Conservation (phyloP, 1,140 invertebrate species). For the Lamellibrachia luymesi region DNA sequence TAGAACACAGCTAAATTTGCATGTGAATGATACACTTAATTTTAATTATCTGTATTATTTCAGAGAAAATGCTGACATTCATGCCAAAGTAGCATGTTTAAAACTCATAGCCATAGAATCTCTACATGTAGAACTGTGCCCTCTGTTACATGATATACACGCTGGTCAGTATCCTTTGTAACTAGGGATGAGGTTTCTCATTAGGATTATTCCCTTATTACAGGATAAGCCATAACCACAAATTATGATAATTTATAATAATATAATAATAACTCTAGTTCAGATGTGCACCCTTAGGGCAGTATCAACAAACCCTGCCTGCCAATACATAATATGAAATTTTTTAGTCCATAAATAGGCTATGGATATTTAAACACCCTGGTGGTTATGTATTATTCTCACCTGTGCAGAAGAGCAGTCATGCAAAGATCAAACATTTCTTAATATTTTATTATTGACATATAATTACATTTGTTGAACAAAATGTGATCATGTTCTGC, state of each 20-base stretch:
- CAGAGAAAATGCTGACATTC: no score
- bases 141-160: no score
- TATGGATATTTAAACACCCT: neutral
- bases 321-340: neutral
- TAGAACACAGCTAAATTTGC: neutral
- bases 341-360: neutral
- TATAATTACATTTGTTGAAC: no score
- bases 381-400: neutral
- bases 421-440: no score
- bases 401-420: neutral
- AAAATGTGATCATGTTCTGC: no score
- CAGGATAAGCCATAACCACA: neutral
- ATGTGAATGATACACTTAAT: no score
- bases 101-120: no score
- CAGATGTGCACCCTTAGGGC: neutral
- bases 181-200: neutral
- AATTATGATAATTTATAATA: neutral
- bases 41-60: no score
- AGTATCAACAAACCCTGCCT: neutral
- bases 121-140: no score
- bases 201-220: neutral
- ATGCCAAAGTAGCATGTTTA: no score
- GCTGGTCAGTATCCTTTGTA: no score
- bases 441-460: no score
- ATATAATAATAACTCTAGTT: neutral